Evolutionary conservation across 35 echinoderm and acorn worm genomes (phyloP), one percentile per base, ranked within the genome.

Genomic region (Ophiothrix spiculata): DNA sequence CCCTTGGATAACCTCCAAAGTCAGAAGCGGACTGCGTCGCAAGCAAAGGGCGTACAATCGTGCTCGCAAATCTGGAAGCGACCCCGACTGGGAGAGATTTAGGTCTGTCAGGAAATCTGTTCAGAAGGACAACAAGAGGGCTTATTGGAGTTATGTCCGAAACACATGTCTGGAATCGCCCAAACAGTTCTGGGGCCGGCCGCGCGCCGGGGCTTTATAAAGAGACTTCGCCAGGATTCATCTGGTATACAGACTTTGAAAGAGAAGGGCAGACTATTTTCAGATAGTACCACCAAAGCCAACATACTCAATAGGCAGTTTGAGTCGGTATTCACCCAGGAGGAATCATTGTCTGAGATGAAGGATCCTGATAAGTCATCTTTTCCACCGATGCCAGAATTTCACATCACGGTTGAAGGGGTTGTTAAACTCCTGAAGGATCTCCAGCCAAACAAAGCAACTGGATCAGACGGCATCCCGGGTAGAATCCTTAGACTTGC

Each of bases 141-240:
- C 81, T 35, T 85, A 85, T 25, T 75, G 28, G n/a, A 83, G 56
- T 60, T 56, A 83, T 23, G 56, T 83, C 23, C 31, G 63, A 56
- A 37, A 85, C 35, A 64, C 74, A 21, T 85, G 83, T 29, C n/a
- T 85, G 23, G 73, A 85, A 45, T 85, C 83, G 39, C 69, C 69
- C 2, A 15, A 85, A 39, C 36, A 64, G 38, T 33, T 85, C 35
- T 85, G 83, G 83, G n/a, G n/a, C n/a, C n/a, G n/a, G n/a, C n/a
- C n/a, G n/a, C n/a, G n/a, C n/a, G n/a, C 63, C 40, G 63, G 83
- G 32, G 56, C 31, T 85, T 76, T 38, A 39, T 76, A 2, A 85
- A 85, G 76, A 56, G 83, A 17, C 83, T 85, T 0, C 75, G 49
- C 36, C 75, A 85, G 25, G 83, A 85, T 39, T 63, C 83, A 0